These are phyloP conservation scores for Crematogaster levior DNA, from an alignment of 2,888 invertebrate species.

Conservation along the genomic window DNA sequence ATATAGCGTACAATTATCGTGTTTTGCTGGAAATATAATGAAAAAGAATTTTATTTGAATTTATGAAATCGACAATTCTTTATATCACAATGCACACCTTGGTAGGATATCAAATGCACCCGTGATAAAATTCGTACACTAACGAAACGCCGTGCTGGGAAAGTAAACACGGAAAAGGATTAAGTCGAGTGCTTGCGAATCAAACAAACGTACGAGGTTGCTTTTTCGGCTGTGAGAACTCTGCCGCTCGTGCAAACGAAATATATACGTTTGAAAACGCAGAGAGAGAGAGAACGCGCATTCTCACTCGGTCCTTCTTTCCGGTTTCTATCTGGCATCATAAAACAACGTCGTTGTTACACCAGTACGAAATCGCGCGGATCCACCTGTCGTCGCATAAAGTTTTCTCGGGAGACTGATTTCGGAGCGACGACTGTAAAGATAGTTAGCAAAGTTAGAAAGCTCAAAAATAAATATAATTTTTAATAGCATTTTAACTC, in stretches of 20 bases:
- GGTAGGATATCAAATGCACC: conserved; percentile 6
- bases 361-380: conserved; percentile 29
- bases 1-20: neutral
- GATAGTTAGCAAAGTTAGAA: conserved; percentile 12
- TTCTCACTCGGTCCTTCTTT: conserved; percentile 39
- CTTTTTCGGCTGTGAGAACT: conserved; percentile 64
- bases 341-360: conserved; percentile 49
- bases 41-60: neutral
- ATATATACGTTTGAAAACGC: conserved; percentile 26
- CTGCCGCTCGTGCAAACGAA: conserved; percentile 57
- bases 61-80: conserved; percentile 23
- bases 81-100: too few relatives aligned
- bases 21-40: neutral
- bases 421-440: neutral
- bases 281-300: neutral
- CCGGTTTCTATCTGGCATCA: conserved; percentile 42
- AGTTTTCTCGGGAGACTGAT: conserved; percentile 42
- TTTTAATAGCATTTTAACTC: conserved; percentile 20
- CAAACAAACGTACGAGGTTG: conserved; percentile 59
- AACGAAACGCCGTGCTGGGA: conserved; percentile 73
- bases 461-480: conserved; percentile 1
- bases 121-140: conserved; percentile 49
- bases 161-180: conserved; percentile 76
- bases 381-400: conserved; percentile 63
- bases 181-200: conserved; percentile 66